A percentile compares a stretch with the other conserved stretches of the same genome.
phyloP scores from a whole-genome alignment of 2,888 invertebrate species.

The Plebejus argus region DNA sequence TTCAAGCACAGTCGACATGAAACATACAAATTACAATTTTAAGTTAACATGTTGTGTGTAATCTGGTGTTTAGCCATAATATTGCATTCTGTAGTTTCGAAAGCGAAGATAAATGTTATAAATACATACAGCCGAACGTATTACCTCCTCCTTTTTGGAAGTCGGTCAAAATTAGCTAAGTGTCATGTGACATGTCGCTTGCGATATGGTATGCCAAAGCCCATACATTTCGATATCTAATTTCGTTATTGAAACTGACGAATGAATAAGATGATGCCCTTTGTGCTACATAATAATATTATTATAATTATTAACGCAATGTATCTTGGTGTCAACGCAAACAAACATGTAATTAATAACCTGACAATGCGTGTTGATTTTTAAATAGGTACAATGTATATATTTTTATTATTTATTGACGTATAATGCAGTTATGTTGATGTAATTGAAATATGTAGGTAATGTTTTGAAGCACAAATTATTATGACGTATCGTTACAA shows the following conservation, averaged over 20 bases:
- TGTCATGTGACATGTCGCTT: no score
- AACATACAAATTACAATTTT: background rate
- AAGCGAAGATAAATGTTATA: background rate
- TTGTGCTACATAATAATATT: no score
- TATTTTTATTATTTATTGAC: background rate
- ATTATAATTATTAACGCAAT: background rate
- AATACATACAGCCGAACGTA: no score
- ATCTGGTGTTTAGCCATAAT: no score
- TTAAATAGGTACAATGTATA: background rate
- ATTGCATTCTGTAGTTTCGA: no score
- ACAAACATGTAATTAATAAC: background rate
- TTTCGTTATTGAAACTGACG: no score
- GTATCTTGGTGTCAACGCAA: background rate
- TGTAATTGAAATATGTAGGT: background rate
- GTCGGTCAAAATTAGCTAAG: no score
- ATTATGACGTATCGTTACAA: background rate
- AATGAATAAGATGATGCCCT: no score
- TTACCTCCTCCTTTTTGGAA: no score
- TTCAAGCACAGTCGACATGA: background rate
- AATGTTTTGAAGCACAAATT: slow-evolving; percentile 45
- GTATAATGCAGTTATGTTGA: background rate
- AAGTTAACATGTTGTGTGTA: no score
- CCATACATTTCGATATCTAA: background rate
- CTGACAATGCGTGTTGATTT: background rate
- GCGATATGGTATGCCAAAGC: no score